phyloP scores from a whole-genome alignment of 2,888 invertebrate species.

The Mystacides longicornis region DNA sequence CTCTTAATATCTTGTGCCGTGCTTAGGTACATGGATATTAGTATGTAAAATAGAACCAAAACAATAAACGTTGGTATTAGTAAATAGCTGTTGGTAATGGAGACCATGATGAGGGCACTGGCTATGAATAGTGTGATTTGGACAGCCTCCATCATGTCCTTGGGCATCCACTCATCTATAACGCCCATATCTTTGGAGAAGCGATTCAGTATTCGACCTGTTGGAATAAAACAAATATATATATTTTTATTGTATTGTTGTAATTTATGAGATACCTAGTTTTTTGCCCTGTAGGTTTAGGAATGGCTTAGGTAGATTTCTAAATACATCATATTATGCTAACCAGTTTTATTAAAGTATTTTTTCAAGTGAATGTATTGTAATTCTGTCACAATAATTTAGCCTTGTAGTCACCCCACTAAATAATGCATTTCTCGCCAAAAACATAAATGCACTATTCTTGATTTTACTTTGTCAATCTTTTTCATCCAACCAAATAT shows the following conservation, averaged over 20 bases:
- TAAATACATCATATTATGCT: too few species aligned
- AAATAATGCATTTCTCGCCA: too few species aligned
- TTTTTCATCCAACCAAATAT: not conserved
- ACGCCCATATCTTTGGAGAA: slow-evolving; percentile 64
- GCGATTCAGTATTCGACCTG: slow-evolving; percentile 56
- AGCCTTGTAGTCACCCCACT: too few species aligned
- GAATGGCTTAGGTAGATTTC: too few species aligned
- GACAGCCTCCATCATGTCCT: slow-evolving; percentile 38
- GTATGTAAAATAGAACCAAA: slow-evolving; percentile 46
- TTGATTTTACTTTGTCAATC: too few species aligned
- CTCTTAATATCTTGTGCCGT: slow-evolving; percentile 59
- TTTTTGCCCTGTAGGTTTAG: too few species aligned
- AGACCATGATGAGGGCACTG: slow-evolving; percentile 57
- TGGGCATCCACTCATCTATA: slow-evolving; percentile 47
- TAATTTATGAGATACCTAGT: too few species aligned
- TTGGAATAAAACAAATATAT: slow-evolving; percentile 1
- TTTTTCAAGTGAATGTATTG: too few species aligned
- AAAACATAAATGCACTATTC: too few species aligned
- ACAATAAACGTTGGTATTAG: slow-evolving; percentile 50
- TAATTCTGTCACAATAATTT: too few species aligned
- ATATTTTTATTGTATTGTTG: too few species aligned
- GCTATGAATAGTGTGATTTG: slow-evolving; percentile 52
- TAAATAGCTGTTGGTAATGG: slow-evolving; percentile 52
- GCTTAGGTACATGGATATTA: slow-evolving; percentile 53
- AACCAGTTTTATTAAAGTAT: too few species aligned